Conservation (phyloP, 2,888 invertebrate species). For the Latrodectus elegans region DNA sequence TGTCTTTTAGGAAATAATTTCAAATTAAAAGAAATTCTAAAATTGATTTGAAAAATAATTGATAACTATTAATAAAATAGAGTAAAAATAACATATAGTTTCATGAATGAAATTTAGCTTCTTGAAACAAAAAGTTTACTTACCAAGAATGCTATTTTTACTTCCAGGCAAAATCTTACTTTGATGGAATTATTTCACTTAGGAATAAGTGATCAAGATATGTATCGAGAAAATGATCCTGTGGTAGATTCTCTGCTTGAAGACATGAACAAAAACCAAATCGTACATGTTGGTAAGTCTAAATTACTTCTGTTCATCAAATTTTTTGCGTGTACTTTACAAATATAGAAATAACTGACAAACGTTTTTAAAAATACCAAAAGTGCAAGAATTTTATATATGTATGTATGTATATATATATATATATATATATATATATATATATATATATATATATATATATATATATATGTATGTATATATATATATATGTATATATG, state of each 20-base stretch:
- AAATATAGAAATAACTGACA: background rate
- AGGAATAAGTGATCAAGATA: slow-evolving; percentile 37
- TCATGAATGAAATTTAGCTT: too few relatives aligned
- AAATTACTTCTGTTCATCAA: background rate
- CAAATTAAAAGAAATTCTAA: too few relatives aligned
- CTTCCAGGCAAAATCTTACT: slow-evolving; percentile 25
- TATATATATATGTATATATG: too few relatives aligned
- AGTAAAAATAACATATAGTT: too few relatives aligned
- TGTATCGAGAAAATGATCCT: slow-evolving; percentile 43
- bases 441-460: too few relatives aligned
- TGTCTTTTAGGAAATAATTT: too few relatives aligned
- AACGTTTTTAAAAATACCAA: background rate
- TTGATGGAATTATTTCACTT: slow-evolving; percentile 43
- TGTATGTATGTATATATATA: too few relatives aligned
- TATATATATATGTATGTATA: too few relatives aligned
- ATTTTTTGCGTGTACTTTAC: background rate
- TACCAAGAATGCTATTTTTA: background rate
- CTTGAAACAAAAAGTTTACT: too few relatives aligned
- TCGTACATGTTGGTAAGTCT: slow-evolving; percentile 54
- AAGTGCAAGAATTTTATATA: background rate
- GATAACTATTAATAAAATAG: too few relatives aligned
- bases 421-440: too few relatives aligned
- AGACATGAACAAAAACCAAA: slow-evolving; percentile 32
- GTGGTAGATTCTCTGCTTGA: slow-evolving; percentile 19
- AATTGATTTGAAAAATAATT: too few relatives aligned